Evolutionary conservation across 2,888 invertebrate species (phyloP).

Genomic region (Erannis defoliaria): DNA sequence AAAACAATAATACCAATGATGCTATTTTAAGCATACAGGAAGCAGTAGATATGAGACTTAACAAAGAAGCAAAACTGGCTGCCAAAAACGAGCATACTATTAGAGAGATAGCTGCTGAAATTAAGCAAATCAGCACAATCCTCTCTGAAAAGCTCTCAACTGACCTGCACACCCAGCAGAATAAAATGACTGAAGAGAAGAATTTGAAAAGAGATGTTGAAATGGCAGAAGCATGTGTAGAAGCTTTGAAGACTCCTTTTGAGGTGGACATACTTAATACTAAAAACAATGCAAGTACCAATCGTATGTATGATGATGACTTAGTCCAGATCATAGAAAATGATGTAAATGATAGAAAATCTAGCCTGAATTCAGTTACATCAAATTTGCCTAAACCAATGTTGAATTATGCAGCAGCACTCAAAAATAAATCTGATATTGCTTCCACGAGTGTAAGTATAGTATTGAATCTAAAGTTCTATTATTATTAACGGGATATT

Average conservation of each 20-base stretch:
- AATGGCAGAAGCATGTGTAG: conserved; percentile 76
- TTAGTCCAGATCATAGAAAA: conserved; percentile 57
- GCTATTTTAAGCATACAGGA: conserved; percentile 78
- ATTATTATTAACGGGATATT: no score
- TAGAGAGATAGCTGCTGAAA: conserved; percentile 78
- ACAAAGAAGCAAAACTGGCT: conserved; percentile 74
- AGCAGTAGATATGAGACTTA: conserved; percentile 73
- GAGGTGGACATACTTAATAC: conserved; percentile 68
- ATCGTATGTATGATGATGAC: conserved; percentile 59
- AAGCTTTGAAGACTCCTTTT: conserved; percentile 69
- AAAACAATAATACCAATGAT: conserved; percentile 70
- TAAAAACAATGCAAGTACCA: conserved; percentile 63
- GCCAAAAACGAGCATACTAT: conserved; percentile 75
- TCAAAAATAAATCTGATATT: conserved; percentile 65
- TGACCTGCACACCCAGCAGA: conserved; percentile 66
- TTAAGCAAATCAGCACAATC: conserved; percentile 77
- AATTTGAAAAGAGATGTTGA: conserved; percentile 67
- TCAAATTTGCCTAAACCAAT: conserved; percentile 59
- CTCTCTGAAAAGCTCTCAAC: conserved; percentile 73
- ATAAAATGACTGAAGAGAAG: conserved; percentile 67
- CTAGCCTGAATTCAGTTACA: conserved; percentile 61
- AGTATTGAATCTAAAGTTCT: no score
- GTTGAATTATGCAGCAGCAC: conserved; percentile 74
- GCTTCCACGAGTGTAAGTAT: conserved; percentile 75
- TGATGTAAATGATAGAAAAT: conserved; percentile 57